A percentile compares a stretch with the other conserved stretches of the same genome.
Conservation (phyloP, 2,113 vertebrate genomes). For the Neodon shergylaensis region DNA sequence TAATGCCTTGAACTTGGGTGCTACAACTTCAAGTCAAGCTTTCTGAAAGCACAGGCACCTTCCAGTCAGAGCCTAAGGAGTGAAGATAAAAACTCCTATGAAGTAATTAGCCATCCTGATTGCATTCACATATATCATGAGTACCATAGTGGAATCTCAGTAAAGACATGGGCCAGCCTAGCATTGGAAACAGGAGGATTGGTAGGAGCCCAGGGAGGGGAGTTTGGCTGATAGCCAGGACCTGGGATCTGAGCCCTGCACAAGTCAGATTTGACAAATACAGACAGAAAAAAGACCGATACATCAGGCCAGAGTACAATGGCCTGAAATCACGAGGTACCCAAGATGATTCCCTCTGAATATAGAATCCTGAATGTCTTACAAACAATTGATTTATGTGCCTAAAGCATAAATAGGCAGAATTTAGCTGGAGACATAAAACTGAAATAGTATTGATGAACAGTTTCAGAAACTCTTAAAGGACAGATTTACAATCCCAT, state of each 20-base stretch:
- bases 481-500: background rate
- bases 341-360: background rate
- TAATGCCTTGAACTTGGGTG: too few species aligned
- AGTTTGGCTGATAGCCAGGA: background rate
- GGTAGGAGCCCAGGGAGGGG: background rate
- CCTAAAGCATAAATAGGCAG: background rate
- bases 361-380: background rate
- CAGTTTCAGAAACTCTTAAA: background rate
- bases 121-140: background rate
- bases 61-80: background rate
- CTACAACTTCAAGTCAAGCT: background rate
- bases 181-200: background rate
- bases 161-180: background rate
- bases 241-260: background rate
- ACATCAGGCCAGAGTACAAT: background rate
- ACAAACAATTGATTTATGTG: background rate
- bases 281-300: background rate
- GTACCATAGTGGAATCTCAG: background rate
- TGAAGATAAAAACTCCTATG: background rate
- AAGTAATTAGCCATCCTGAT: background rate
- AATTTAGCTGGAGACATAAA: background rate
- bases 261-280: background rate
- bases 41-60: background rate
- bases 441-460: background rate
- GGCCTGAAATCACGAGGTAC: background rate